Evolutionary conservation across 2,113 vertebrate genomes (phyloP), one percentile per base, ranked within the genome.

Genomic region (Panurus biarmicus): DNA sequence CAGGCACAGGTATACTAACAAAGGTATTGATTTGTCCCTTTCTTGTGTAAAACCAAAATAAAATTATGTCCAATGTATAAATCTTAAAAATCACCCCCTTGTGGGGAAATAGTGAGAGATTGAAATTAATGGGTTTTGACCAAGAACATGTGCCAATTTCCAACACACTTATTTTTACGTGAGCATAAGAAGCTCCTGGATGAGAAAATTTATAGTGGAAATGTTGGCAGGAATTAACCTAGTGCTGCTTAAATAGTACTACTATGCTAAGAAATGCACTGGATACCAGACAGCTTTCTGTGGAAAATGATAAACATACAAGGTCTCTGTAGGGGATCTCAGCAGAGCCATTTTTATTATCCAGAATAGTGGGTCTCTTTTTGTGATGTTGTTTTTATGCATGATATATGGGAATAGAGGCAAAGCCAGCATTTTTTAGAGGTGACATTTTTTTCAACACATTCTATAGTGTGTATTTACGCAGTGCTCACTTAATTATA

Each of bases 141-240:
- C 72, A 70, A 64, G 71, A 82, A 10, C 6, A 11, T 67, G n/a
- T 47, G 62, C 95, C 71, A 87, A 28, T 69, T 86, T 96, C 95
- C 72, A 89, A 38, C 60, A 65, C 48, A 36, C 31, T 70, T 80
- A 56, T 73, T 95, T 97, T 96, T 96, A 67, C 90, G 61, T 33
- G 45, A 87, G n/a, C 64, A 25, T 85, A 92, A 84, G 93, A 95
- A 96, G 80, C 89, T 93, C 53, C 70, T 85, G 83, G 83, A 94
- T 95, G 61, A 94, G 62, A 78, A 82, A 87, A 94, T 97, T 95
- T 94, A 96, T 85, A 91, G 88, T 91, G 90, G 91, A 97, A 96
- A 95, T 21, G 36, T 93, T 96, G 93, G 92, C 92, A 96, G 53
- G 28, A 76, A 85, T 93, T 90, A 83, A 87, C 76, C 70, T 88